Conservation (phyloP, 2,113 vertebrate genomes). For the mouse (Mus musculus) region DNA sequence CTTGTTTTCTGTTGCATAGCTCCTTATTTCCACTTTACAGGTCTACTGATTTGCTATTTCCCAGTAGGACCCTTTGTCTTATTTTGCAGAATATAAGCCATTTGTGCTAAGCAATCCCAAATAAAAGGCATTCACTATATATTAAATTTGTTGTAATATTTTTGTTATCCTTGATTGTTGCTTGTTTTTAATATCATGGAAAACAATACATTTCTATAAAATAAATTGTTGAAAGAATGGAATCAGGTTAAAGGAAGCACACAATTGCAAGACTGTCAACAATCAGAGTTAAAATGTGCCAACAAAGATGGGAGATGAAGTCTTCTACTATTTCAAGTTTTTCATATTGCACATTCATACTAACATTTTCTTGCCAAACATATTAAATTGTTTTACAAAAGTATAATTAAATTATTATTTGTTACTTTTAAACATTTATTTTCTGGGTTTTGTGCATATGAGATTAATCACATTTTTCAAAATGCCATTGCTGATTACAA, state of each 20-base stretch:
- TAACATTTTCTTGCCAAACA: not conserved
- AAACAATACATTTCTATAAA: not conserved
- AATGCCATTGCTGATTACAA: constrained; percentile 1
- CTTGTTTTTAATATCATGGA: not conserved
- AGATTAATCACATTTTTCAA: not conserved
- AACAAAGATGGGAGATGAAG: not conserved
- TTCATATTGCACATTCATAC: not conserved
- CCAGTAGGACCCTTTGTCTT: no score
- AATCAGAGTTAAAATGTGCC: not conserved
- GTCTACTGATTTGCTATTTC: not conserved
- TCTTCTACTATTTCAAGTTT: not conserved
- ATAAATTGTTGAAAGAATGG: not conserved
- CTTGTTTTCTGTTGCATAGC: not conserved
- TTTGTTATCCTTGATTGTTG: not conserved
- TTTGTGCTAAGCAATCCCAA: not conserved
- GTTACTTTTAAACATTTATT: not conserved
- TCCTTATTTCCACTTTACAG: not conserved
- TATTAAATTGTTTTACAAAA: not conserved
- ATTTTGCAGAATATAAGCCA: not conserved
- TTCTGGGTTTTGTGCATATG: not conserved
- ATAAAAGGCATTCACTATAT: not conserved
- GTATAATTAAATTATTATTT: not conserved
- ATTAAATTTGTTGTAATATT: not conserved
- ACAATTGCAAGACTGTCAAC: not conserved
- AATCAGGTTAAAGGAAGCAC: not conserved